phyloP scores from a whole-genome alignment of 2,888 invertebrate genomes.

The Trisateles emortualis region DNA sequence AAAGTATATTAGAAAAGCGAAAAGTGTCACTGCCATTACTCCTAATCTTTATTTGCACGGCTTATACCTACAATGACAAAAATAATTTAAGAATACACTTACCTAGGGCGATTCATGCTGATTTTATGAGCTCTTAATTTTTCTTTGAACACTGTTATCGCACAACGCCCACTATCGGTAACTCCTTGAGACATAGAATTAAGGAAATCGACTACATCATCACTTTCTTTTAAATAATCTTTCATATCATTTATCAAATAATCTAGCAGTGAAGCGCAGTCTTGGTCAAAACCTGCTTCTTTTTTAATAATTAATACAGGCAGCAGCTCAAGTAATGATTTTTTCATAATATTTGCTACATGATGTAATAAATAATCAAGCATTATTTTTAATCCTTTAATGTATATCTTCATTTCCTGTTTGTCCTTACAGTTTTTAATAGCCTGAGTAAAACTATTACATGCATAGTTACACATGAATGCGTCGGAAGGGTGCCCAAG shows the following conservation, averaged over 20 bases:
- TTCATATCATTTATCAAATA: constrained; percentile 85
- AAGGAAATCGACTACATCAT: constrained; percentile 73
- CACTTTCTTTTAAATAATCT: constrained; percentile 72
- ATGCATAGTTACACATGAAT: constrained; percentile 86
- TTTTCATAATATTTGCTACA: constrained; percentile 72
- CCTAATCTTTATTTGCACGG: too few relatives aligned
- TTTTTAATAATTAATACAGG: constrained; percentile 81
- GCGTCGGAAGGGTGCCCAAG: constrained; percentile 75
- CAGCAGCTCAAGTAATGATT: constrained; percentile 83
- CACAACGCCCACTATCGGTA: constrained; percentile 42
- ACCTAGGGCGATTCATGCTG: constrained; percentile 72
- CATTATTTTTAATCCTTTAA: constrained; percentile 76
- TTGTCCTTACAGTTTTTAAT: constrained; percentile 71
- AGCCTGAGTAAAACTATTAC: constrained; percentile 83
- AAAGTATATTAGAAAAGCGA: too few relatives aligned
- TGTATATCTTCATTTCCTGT: constrained; percentile 61
- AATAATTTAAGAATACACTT: constrained; percentile 17
- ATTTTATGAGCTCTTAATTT: constrained; percentile 62
- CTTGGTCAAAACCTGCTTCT: constrained; percentile 59
- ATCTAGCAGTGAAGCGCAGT: constrained; percentile 76
- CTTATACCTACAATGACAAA: background rate
- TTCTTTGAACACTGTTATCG: constrained; percentile 56
- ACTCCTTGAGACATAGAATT: constrained; percentile 54
- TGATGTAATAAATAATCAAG: constrained; percentile 74
- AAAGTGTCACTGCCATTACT: too few relatives aligned